Percentiles rank a stretch among this genome's conserved stretches.
These are phyloP conservation scores for Silvanus unidentatus DNA, from an alignment of 2,888 invertebrate species.

Conservation along the genomic window DNA sequence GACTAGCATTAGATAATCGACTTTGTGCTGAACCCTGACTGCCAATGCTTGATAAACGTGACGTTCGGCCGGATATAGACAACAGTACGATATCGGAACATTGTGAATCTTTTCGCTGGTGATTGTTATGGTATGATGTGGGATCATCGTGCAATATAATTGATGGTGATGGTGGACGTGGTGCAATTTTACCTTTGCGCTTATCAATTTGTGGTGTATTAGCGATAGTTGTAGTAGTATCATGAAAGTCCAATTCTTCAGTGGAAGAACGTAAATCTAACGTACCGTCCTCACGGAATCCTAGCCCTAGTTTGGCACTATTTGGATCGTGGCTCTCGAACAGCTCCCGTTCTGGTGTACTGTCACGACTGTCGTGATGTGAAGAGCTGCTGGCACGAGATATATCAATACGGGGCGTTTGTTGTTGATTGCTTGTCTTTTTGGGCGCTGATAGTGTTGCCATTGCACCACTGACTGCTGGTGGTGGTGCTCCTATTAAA, in stretches of 20 bases:
- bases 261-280: constrained; percentile 80
- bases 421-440: constrained; percentile 45
- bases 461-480: constrained; percentile 29
- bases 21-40: constrained; percentile 58
- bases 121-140: constrained; percentile 21
- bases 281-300: constrained; percentile 61
- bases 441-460: constrained; percentile 31
- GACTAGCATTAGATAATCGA: constrained; percentile 50
- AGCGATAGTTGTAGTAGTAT: constrained; percentile 42
- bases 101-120: constrained; percentile 49
- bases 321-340: constrained; percentile 40
- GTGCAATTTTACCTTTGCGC: constrained; percentile 30
- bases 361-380: constrained; percentile 79
- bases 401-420: constrained; percentile 81
- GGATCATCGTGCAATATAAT: constrained; percentile 28
- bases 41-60: constrained; percentile 75
- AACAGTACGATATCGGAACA: constrained; percentile 73
- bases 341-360: constrained; percentile 78
- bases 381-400: constrained; percentile 84
- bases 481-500: constrained; percentile 31
- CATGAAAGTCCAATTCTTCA: constrained; percentile 80
- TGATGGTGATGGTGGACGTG: constrained; percentile 38
- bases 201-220: constrained; percentile 15
- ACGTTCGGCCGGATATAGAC: constrained; percentile 72
- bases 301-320: constrained; percentile 41